Percentiles rank a stretch among this genome's conserved stretches.
Evolutionary conservation across 2,888 invertebrate species (phyloP).

Genomic region (Adela reaumurella): DNA sequence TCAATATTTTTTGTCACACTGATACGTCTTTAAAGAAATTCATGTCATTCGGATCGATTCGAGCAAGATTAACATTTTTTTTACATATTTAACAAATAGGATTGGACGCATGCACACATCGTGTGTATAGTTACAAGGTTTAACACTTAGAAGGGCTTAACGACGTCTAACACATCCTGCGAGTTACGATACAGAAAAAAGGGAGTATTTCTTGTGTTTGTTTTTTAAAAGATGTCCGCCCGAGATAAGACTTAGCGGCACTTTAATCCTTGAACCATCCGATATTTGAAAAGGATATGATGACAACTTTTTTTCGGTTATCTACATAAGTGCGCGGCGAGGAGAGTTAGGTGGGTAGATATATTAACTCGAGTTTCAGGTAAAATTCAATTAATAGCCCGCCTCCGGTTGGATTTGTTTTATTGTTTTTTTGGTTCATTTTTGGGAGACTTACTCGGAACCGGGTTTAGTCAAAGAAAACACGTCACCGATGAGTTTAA

Average conservation of each 20-base stretch:
- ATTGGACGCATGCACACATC: slow-evolving; percentile 49
- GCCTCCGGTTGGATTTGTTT: neutral
- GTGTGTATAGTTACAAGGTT: slow-evolving; percentile 57
- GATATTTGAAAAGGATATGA: slow-evolving; percentile 57
- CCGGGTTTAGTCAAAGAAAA: neutral
- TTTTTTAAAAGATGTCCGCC: slow-evolving; percentile 57
- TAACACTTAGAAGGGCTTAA: slow-evolving; percentile 58
- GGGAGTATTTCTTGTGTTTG: slow-evolving; percentile 51
- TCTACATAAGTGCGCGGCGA: slow-evolving; percentile 6
- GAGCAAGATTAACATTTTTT: slow-evolving; percentile 50
- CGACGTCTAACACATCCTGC: slow-evolving; percentile 56
- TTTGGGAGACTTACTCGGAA: neutral
- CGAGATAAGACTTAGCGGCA: slow-evolving; percentile 50
- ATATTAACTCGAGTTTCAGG: slow-evolving; percentile 12
- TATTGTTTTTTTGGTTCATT: neutral
- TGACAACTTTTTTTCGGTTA: slow-evolving; percentile 46
- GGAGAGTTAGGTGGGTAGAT: slow-evolving; percentile 18
- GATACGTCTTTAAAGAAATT: slow-evolving; percentile 50
- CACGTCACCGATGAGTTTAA: too few species aligned
- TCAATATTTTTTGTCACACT: slow-evolving; percentile 46
- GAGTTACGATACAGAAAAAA: slow-evolving; percentile 48
- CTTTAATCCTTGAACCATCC: slow-evolving; percentile 51
- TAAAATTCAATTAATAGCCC: neutral
- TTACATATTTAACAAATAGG: slow-evolving; percentile 55
- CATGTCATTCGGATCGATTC: slow-evolving; percentile 53